Evolutionary conservation across 2,888 invertebrate genomes (phyloP).

Genomic region (Acrocyrtus sp.): DNA sequence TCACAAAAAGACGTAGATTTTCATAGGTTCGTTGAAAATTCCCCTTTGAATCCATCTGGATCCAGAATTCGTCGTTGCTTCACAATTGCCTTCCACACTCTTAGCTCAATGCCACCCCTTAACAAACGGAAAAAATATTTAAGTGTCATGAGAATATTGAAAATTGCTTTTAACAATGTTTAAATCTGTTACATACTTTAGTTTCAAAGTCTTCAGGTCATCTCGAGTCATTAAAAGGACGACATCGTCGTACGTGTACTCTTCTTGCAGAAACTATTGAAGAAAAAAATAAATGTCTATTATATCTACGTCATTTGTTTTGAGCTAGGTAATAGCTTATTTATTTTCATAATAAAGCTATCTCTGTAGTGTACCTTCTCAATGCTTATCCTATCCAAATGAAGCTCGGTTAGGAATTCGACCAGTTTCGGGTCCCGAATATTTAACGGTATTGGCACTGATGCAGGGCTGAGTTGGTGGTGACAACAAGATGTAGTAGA

Average conservation of each 20-base stretch:
- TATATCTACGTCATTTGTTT: neutral
- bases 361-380: slow-evolving; percentile 69
- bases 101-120: slow-evolving; percentile 85
- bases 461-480: slow-evolving; percentile 29
- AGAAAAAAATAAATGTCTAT: slow-evolving; percentile 60
- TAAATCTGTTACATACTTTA: slow-evolving; percentile 75
- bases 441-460: slow-evolving; percentile 51
- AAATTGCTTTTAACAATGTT: too few species aligned
- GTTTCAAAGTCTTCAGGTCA: slow-evolving; percentile 81
- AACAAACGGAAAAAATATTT: too few species aligned
- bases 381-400: slow-evolving; percentile 76
- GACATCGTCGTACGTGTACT: slow-evolving; percentile 83
- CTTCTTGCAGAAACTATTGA: slow-evolving; percentile 76
- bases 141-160: neutral
- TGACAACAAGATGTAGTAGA: slow-evolving; percentile 34
- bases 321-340: neutral
- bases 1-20: too few species aligned
- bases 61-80: slow-evolving; percentile 66
- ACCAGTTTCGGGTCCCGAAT: slow-evolving; percentile 71
- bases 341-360: neutral
- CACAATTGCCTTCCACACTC: slow-evolving; percentile 84
- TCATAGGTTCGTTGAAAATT: slow-evolving; percentile 46
- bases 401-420: slow-evolving; percentile 78
- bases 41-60: slow-evolving; percentile 19
- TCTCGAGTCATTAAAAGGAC: slow-evolving; percentile 81